phyloP scores from a whole-genome alignment of 2,888 invertebrate species.

The Cecidostiba fungosa region DNA sequence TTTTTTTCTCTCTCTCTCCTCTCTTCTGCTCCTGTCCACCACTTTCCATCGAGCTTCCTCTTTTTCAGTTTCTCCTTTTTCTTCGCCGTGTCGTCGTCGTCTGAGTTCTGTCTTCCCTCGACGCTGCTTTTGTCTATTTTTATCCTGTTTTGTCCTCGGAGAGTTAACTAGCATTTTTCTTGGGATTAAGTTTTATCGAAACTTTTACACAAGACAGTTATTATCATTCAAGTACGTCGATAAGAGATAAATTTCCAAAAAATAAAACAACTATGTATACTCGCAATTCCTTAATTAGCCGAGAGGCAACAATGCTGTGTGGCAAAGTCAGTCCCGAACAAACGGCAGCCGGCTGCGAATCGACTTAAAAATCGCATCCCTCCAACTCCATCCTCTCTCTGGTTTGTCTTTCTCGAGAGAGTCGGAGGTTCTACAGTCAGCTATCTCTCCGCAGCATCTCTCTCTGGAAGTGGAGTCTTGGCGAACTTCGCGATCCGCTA shows the following conservation, averaged over 20 bases:
- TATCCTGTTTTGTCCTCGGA: neutral
- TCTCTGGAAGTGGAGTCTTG: slow-evolving; percentile 2
- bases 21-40: slow-evolving; percentile 30
- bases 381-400: neutral
- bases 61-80: neutral
- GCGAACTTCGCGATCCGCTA: slow-evolving; percentile 49
- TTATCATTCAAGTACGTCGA: neutral
- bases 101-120: neutral
- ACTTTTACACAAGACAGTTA: slow-evolving; percentile 13
- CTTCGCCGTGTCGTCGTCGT: neutral
- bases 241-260: neutral
- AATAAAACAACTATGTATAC: neutral
- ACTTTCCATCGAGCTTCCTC: slow-evolving; percentile 40
- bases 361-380: slow-evolving; percentile 11
- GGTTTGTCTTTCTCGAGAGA: slow-evolving; percentile 34
- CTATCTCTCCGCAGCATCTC: slow-evolving; percentile 34
- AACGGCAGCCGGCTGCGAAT: neutral
- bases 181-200: slow-evolving; percentile 29
- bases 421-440: slow-evolving; percentile 17
- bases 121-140: slow-evolving; percentile 5
- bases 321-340: neutral
- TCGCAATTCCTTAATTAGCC: neutral
- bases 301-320: neutral
- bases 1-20: slow-evolving; percentile 6
- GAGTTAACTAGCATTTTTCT: slow-evolving; percentile 30